A percentile compares a stretch with the other conserved stretches of the same genome.
Evolutionary conservation across 2,113 vertebrate genomes (phyloP).

Genomic region (Fulmarus glacialis): DNA sequence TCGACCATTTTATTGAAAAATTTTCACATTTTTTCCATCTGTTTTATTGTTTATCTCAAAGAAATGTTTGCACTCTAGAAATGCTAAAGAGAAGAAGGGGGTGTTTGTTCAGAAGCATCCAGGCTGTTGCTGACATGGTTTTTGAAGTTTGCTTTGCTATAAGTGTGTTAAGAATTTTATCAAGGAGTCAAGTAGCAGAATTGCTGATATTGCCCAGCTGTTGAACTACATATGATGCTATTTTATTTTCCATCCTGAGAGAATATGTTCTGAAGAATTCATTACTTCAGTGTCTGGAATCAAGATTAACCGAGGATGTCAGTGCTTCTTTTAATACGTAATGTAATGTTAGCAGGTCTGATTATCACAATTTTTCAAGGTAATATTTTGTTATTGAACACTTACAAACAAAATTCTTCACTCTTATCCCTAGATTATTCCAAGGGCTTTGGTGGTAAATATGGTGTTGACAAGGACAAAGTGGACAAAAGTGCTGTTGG

Average conservation of each 20-base stretch:
- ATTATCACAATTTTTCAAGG: not conserved
- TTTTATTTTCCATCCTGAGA: not conserved
- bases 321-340: not conserved
- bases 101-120: slow-evolving; percentile 16
- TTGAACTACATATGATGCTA: not conserved
- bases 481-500: slow-evolving; percentile 89
- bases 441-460: slow-evolving; percentile 82
- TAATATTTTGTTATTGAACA: not conserved
- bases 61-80: not conserved
- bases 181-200: not conserved
- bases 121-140: not conserved
- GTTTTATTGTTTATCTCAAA: not conserved
- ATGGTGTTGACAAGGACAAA: slow-evolving; percentile 88
- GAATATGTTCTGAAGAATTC: not conserved
- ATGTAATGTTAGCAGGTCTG: not conserved
- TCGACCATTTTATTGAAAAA: not conserved
- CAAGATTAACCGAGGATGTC: not conserved
- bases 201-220: not conserved
- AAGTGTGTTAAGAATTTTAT: not conserved
- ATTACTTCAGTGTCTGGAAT: not conserved
- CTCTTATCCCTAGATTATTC: slow-evolving; percentile 76
- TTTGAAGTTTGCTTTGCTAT: not conserved
- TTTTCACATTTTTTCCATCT: not conserved
- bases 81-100: not conserved
- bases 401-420: not conserved